Conservation (phyloP, 2,113 vertebrate species). For the Meleagris gallopavo region DNA sequence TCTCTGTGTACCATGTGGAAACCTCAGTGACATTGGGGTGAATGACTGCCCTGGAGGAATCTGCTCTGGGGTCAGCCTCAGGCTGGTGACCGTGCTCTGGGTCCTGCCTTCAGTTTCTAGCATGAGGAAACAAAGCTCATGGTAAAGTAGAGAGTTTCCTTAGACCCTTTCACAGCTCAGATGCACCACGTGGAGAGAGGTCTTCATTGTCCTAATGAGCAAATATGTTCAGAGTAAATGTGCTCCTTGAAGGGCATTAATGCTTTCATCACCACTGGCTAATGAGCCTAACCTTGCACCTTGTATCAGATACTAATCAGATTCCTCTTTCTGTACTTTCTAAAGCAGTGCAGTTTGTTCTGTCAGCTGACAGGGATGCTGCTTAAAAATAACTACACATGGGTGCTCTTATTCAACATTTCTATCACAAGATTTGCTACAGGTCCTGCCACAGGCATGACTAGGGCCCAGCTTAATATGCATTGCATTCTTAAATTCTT, state of each 20-base stretch:
- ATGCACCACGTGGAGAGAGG: conserved; percentile 15
- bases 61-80: neutral
- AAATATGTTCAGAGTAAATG: conserved; percentile 21
- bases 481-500: conserved; percentile 31
- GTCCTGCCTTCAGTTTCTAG: neutral
- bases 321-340: conserved; percentile 11
- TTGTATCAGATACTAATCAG: conserved; percentile 57
- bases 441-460: conserved; percentile 27
- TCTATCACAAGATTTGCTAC: conserved; percentile 14
- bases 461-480: neutral
- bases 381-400: neutral
- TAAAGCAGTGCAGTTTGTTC: neutral
- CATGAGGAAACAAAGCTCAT: neutral
- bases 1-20: neutral
- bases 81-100: accelerated
- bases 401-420: conserved; percentile 30
- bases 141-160: neutral
- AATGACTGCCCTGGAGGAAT: neutral
- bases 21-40: neutral
- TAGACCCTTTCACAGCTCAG: conserved; percentile 13
- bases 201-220: conserved; percentile 52
- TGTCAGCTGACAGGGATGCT: conserved; percentile 31
- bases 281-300: conserved; percentile 71
- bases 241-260: conserved; percentile 31
- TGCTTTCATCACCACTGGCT: conserved; percentile 68